Percentiles rank a stretch among this genome's conserved stretches.
These are phyloP conservation scores for Pandion haliaetus DNA, from an alignment of 2,113 vertebrate genomes.

Conservation along the genomic window DNA sequence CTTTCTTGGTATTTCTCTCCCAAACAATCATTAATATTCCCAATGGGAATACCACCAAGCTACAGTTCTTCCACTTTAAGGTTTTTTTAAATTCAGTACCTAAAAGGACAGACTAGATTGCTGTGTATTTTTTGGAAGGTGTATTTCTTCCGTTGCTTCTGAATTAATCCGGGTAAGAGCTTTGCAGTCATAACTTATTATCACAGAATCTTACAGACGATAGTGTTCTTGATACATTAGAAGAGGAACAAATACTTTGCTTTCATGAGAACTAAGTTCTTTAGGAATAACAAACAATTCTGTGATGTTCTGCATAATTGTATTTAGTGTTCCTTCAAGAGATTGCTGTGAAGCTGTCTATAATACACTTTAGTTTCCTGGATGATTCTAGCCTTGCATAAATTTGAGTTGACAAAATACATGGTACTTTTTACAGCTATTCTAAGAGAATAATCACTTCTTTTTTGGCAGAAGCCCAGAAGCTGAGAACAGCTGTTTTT, in stretches of 20 bases:
- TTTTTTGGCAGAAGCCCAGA: conserved; percentile 28
- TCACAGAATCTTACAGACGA: background rate
- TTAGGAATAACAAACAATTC: conserved; percentile 58
- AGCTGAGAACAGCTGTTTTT: conserved; percentile 53
- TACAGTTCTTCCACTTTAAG: background rate
- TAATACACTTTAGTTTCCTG: conserved; percentile 24
- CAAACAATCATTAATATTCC: background rate
- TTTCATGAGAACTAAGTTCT: conserved; percentile 30
- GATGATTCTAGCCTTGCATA: conserved; percentile 50
- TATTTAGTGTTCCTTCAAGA: conserved; percentile 51
- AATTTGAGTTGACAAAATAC: conserved; percentile 60
- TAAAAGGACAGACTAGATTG: background rate
- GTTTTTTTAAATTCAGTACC: background rate
- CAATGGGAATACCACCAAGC: background rate
- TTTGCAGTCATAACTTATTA: conserved; percentile 43
- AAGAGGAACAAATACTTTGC: conserved; percentile 26
- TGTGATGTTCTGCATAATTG: conserved; percentile 29
- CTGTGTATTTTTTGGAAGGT: background rate
- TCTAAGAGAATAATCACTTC: conserved; percentile 42
- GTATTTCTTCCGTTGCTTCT: background rate
- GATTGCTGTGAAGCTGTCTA: conserved; percentile 26
- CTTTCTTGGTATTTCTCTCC: background rate
- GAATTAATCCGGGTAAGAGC: conserved; percentile 38
- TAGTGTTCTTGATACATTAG: conserved; percentile 20
- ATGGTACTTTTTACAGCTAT: conserved; percentile 12